Evolutionary conservation across 2,888 invertebrate species (phyloP), one percentile per base, ranked within the genome.

Genomic region (Sympetrum striolatum): DNA sequence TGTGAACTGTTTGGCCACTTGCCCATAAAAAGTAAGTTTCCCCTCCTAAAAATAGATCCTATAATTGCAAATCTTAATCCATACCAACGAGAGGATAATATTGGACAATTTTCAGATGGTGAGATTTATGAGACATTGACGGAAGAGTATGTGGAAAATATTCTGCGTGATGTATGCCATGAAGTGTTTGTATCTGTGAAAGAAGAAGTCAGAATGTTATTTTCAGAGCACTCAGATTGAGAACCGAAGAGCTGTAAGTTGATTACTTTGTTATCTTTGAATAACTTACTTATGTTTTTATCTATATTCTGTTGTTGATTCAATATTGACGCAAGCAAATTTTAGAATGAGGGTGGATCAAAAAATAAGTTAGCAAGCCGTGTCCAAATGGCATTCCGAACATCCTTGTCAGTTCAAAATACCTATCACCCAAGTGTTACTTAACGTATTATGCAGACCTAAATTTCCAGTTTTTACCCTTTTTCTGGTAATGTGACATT

Each of bases 1-100:
- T 96, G 96, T 92, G 98, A 98, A 93, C 93, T 97, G 0, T 96
- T 96, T 92, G 98, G 98, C 6, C 97, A 96, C 94, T 94, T 98
- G 91, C 95, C 96, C 0, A 94, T 97, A 4, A 96, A 95, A 93
- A 94, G 96, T 96, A 93, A 95, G 94, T 93, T 90, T 60, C 90
- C 90, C 81, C 48, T 31, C 44, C 90, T 80, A 10, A 73, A 39
- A 90, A 73, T 44, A 60, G 90, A n/a, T 79, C 15, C 37, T 18
- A n/a, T 4, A 37, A 39, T 44, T 81, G 5, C 31, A 73, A 73
- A 2, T 4, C 14, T 31, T 14, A 10, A 12, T 22, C 64, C 1
- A 22, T 73, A 25, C 25, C 12, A 73, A 73, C n/a, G 12, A 25
- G 8, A 64, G 39, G 44, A 44, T 4, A 60, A 6, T 37, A 58